Percentiles rank a stretch among this genome's conserved stretches.
phyloP scores from a whole-genome alignment of 2,888 invertebrate genomes.

The Neoitamus cyanurus region DNA sequence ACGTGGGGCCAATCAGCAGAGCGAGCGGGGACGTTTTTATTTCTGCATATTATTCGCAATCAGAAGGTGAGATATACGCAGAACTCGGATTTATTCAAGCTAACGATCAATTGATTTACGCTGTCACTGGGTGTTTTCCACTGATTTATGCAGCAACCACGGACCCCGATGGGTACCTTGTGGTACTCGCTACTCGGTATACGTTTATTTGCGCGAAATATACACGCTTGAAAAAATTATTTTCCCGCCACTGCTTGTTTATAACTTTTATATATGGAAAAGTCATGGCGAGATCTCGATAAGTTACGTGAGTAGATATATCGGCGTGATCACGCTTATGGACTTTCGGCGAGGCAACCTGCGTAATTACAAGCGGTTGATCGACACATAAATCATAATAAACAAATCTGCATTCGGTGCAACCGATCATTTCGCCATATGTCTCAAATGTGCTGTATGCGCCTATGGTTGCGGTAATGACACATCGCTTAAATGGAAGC shows the following conservation, averaged over 20 bases:
- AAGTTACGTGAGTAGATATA: neutral
- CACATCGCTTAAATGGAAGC: slow-evolving; percentile 30
- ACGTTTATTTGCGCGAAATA: slow-evolving; percentile 2
- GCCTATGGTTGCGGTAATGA: neutral
- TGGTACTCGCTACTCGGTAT: neutral
- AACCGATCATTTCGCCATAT: slow-evolving; percentile 12
- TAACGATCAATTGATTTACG: slow-evolving; percentile 44
- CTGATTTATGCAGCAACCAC: slow-evolving; percentile 30
- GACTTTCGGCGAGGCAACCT: neutral
- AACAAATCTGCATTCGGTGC: neutral
- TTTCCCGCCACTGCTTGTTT: neutral
- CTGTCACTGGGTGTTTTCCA: slow-evolving; percentile 37
- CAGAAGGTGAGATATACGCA: slow-evolving; percentile 28
- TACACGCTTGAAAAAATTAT: neutral
- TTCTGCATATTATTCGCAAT: slow-evolving; percentile 37
- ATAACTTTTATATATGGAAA: neutral
- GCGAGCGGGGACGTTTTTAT: neutral
- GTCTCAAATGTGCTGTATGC: neutral
- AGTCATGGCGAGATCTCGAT: neutral
- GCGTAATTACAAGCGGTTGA: slow-evolving; percentile 15
- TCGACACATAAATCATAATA: slow-evolving; percentile 39
- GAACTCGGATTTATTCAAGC: slow-evolving; percentile 7
- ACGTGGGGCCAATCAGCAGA: neutral
- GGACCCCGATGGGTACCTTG: slow-evolving; percentile 15
- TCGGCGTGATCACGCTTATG: neutral